Evolutionary conservation across 2,113 vertebrate genomes (phyloP), one percentile per base, ranked within the genome.

Genomic region (Eonycteris spelaea): DNA sequence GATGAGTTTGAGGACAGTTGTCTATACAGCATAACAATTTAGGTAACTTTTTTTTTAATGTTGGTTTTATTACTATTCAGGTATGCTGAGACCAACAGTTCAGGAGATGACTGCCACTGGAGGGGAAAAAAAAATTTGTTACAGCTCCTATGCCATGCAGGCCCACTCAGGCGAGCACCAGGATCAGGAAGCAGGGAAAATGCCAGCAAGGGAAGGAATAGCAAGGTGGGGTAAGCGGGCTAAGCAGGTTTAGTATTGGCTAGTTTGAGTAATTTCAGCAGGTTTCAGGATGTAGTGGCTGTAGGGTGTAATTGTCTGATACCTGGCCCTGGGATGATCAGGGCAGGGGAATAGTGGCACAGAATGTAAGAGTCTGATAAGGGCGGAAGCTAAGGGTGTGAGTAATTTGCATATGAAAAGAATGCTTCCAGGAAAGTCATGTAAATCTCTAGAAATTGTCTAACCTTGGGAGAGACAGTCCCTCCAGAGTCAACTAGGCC

Each of bases 321-420:
- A 40, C 33, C 19, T 55, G 33, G 38, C 16, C 26, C 30, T 33
- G 3, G 30, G 22, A 28, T n/a, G 43, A 12, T 38, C n/a, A 53
- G 1, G n/a, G 10, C 12, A 38, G 11, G 11, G 26, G 4, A 43
- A 24, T 18, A 21, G 10, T 14, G 1, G 33, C 18, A 13, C 18
- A 33, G 33, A 55, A 48, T 9, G 7, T n/a, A 70, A 71, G 5
- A 35, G 10, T 10, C 21, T 28, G 28, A 28, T n/a, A 33, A 18
- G 40, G 43, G 21, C 74, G 8, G 40, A 40, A 43, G 16, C 2
- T 33, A 15, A 12, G 4, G 35, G 6, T 22, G 2, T 18, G 70
- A 24, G 4, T 30, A 4, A 45, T 88, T 45, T 45, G 30, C 28
- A 33, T 33, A 14, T 3, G 28, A 61, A 51, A 86, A 83, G 5